These are phyloP conservation scores for Drosophila sp. DNA, from an alignment of 1,140 invertebrate species.

Conservation along the genomic window DNA sequence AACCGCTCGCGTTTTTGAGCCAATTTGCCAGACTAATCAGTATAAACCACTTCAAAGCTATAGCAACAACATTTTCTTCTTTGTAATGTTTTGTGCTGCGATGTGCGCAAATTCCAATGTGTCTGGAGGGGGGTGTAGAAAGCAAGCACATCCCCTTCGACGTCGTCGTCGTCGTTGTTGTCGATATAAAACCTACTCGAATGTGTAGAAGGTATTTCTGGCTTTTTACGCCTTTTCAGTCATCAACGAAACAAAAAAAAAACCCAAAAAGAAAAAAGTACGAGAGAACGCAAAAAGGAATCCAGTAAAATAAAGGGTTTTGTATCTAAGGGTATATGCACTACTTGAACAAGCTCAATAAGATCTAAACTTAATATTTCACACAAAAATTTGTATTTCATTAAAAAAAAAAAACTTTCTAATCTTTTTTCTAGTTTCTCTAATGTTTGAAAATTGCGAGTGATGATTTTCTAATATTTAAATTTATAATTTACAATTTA, in stretches of 20 bases:
- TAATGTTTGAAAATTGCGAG: no score
- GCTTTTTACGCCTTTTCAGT: constrained; percentile 42
- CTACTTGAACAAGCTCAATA: background rate
- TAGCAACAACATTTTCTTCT: constrained; percentile 50
- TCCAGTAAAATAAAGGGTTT: background rate
- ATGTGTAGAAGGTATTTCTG: constrained; percentile 42
- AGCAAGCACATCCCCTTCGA: background rate
- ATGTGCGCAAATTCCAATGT: constrained; percentile 55
- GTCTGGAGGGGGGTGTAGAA: constrained; percentile 28
- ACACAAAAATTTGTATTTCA: no score
- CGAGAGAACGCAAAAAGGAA: background rate
- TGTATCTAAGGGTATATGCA: background rate
- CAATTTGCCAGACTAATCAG: constrained; percentile 65
- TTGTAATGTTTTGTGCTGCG: constrained; percentile 44
- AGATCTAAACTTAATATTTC: no score
- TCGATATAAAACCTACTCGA: constrained; percentile 44
- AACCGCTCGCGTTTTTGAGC: constrained; percentile 51
- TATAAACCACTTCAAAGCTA: constrained; percentile 71
- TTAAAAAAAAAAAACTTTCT: no score
- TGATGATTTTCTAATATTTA: no score
- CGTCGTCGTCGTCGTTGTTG: constrained; percentile 22
- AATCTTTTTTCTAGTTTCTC: no score
- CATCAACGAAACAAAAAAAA: constrained; percentile 18
- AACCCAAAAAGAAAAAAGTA: background rate
- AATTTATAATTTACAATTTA: no score